Evolutionary conservation across 2,113 vertebrate species (phyloP), one percentile per base, ranked within the genome.

Genomic region (Paraplagusia blochii): DNA sequence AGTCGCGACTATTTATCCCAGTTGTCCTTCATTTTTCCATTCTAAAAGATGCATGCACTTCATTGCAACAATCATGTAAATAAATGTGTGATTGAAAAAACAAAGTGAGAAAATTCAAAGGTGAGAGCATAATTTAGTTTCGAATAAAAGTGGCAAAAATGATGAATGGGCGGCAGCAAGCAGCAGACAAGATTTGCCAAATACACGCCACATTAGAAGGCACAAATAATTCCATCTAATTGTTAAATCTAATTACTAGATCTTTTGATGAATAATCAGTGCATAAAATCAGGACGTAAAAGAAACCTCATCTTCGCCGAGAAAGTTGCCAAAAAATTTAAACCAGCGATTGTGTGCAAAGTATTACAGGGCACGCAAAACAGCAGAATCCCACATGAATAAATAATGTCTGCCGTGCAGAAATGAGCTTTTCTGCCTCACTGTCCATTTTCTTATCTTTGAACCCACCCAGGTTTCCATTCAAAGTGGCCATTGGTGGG

Each of bases 401-500:
- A 66, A 80, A 58, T 78, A 74, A 66, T 82, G 83, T 76, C 59
- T 82, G 74, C 75, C 81, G 70, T 85, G 85, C 85, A 87, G 85
- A 83, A 78, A 88, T 86, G 68, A 82, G 77, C 80, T 83, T 83
- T 84, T 72, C 79, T 79, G 74, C 76, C 80, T 80, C 79, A 68
- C 63, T 82, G 82, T 88, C 90, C 67, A 88, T 88, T 85, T 86
- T 92, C 68, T 76, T 85, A 87, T 88, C 76, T 89, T 89, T 88
- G 90, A 95, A 90, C 93, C 88, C 93, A 93, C 92, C 92, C 94
- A 98, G 96, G 96, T 95, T 98, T 97, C 94, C 95, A 96, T 98
- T 98, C 96, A 94, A 97, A 95, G 95, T 95, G 96, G 96, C 94
- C 93, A 95, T 96, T 97, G 95, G 95, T 95, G 95, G 95, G 94